Conservation (phyloP, 1,140 invertebrate species). For the Caenorhabditis brenneri region DNA sequence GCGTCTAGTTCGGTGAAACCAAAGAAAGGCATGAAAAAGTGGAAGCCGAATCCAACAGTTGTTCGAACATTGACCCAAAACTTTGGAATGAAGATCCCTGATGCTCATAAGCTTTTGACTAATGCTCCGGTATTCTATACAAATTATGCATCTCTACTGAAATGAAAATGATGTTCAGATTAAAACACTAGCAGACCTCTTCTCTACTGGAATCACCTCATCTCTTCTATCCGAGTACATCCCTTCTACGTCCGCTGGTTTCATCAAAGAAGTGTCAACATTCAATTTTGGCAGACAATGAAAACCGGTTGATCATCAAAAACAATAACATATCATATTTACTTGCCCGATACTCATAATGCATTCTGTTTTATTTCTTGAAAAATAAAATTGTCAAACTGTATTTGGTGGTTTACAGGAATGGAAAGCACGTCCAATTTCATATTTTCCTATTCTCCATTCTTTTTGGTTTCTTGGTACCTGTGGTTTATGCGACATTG, state of each 20-base stretch:
- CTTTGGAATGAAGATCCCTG: background rate
- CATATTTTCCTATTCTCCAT: background rate
- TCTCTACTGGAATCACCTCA: background rate
- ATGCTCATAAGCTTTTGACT: background rate
- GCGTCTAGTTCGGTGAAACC: background rate
- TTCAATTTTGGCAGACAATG: constrained; percentile 25
- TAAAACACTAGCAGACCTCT: constrained; percentile 10
- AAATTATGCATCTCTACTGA: background rate
- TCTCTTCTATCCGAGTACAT: constrained; percentile 11
- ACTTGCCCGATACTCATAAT: background rate
- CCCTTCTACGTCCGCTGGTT: background rate
- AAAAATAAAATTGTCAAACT: background rate
- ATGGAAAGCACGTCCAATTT: background rate
- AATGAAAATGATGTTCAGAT: background rate
- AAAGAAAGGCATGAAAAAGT: background rate
- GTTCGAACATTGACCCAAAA: background rate
- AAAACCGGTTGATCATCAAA: background rate
- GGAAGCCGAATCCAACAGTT: constrained; percentile 22
- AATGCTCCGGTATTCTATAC: background rate
- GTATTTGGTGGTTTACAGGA: background rate
- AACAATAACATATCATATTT: background rate
- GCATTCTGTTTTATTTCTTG: background rate
- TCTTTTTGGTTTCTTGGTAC: background rate
- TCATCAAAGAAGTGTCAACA: constrained; percentile 32
- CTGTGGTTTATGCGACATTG: background rate